Evolutionary conservation across 2,797 vertebrate species (phyloP), one percentile per base, ranked within the genome.

Genomic region (Acestrorhynchus altus): DNA sequence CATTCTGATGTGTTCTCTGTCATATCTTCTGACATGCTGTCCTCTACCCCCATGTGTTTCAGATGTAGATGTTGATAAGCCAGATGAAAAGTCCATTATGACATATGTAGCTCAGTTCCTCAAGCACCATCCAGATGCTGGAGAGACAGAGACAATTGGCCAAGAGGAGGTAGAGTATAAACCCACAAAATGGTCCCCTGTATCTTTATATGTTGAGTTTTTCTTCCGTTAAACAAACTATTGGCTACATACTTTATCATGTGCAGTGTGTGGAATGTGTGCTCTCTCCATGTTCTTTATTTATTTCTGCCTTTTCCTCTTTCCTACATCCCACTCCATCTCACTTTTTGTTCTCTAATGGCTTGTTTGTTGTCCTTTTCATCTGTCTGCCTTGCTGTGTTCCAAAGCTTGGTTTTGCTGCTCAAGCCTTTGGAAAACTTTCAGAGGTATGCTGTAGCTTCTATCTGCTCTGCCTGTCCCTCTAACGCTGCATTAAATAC

Each of bases 61-160:
- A 99, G 98, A 99, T 88, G 96, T 99, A 12, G 98, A 99, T 73
- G 98, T 99, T 74, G 97, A 98, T 86, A 99, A 98, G 60, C 98
- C 98, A 13, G 98, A 99, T 87, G 98, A 99, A 86, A 99, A 98
- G 88, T 99, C 97, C 71, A 93, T 99, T 52, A 99, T 99, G 98
- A 99, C 98, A 0, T 99, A 99, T 0, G 94, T 99, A 40, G 96
- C 97, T 64, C 98, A 99, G 89, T 99, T 99, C 87, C 90, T 99
- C 90, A 98, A 95, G 83, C 94, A 95, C 64, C 96, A 94, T 78
- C 97, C 97, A 0, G 93, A 97, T 56, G 82, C 79, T 77, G 91
- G 93, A 80, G 89, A 86, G 49, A 87, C 89, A 4, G 87, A 91
- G 70, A 46, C 88, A 1, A 93, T 95, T 13, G 88, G 87, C 15